phyloP scores from a whole-genome alignment of 2,797 vertebrate genomes.

The Geotrypetes seraphini region DNA sequence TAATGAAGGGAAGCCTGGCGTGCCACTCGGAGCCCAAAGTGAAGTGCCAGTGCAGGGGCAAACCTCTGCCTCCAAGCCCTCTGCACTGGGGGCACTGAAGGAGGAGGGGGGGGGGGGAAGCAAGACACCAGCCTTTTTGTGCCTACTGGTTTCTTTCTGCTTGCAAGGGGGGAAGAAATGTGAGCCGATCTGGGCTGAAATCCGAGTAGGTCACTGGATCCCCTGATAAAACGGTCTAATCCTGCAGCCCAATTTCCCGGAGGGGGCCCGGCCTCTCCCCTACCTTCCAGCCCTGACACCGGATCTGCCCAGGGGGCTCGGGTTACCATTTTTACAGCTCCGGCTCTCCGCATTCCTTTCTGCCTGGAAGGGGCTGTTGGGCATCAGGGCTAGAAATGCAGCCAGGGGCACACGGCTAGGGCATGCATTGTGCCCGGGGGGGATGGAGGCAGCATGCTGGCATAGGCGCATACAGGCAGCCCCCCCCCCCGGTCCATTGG shows the following conservation, averaged over 20 bases:
- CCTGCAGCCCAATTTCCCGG: conserved; percentile 90
- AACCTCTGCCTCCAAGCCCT: too few relatives aligned
- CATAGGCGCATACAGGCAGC: too few relatives aligned
- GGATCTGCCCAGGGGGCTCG: conserved; percentile 77
- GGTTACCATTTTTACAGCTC: conserved; percentile 99
- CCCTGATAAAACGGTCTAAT: conserved; percentile 98
- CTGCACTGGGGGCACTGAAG: too few relatives aligned
- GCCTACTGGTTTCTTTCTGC: too few relatives aligned
- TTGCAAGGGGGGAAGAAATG: conserved; percentile 73
- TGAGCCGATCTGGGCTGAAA: conserved; percentile 80
- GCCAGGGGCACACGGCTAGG: conserved; percentile 92
- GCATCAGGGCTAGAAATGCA: conserved; percentile 87
- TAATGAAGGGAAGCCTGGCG: too few relatives aligned
- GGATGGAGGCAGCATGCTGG: too few relatives aligned
- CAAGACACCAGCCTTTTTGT: conserved; percentile 61
- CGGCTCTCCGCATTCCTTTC: conserved; percentile 97
- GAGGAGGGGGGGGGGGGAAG: conserved; percentile 21
- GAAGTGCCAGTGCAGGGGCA: conserved; percentile 32
- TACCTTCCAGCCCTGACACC: conserved; percentile 98
- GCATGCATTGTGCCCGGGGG: too few relatives aligned
- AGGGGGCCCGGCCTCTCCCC: conserved; percentile 76
- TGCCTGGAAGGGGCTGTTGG: too few relatives aligned
- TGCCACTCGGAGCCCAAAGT: too few relatives aligned
- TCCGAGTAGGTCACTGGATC: conserved; percentile 95
- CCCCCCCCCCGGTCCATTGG: too few relatives aligned